Base-by-base conservation (phyloP, 2,888 invertebrate species). In the Alviniconcha strummeri region DNA sequence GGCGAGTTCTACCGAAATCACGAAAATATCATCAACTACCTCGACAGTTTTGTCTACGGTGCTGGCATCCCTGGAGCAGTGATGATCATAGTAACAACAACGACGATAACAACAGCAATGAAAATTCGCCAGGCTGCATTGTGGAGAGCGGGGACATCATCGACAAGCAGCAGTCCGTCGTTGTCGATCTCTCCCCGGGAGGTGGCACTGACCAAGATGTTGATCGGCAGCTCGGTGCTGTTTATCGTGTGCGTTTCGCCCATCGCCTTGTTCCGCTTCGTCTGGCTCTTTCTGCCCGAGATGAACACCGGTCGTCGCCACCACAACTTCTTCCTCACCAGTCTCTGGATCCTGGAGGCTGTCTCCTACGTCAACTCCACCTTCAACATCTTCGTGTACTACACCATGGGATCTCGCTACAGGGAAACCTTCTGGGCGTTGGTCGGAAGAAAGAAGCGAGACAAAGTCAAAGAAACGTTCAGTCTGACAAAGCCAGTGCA, bases 371-470 rank as follows among this genome's bases (percentile, higher is more conserved):
- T 69, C 69, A 69, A 69, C n/a, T 69, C 69, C n/a, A 69, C 17
- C 69, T 69, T 69, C 69, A 69, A 69, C 69, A 69, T 69, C 69
- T 69, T 69, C 69, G 69, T 69, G 15, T 69, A 69, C n/a, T 69
- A 69, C 69, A 69, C 69, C 69, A 69, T 69, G 69, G 69, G 69
- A 15, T 69, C 69, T 69, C 69, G 69, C 69, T 69, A 17, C 69
- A 69, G 69, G 69, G n/a, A 17, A 15, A 69, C 69, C 13, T 69
- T 69, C 69, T 69, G 69, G 69, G 69, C 69, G 17, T 17, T 69
- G 17, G 9, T 69, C 17, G 17, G 69, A 17, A 17, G 69, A 69
- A 13, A 69, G 60, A 60, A 60, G 13, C 8, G 60, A 4, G 13
- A 60, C 9, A 60, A 60, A 11, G 60, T 13, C 36, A 36, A 36